Base-by-base conservation (phyloP, 1,140 invertebrate genomes). In the Planococcus citri region DNA sequence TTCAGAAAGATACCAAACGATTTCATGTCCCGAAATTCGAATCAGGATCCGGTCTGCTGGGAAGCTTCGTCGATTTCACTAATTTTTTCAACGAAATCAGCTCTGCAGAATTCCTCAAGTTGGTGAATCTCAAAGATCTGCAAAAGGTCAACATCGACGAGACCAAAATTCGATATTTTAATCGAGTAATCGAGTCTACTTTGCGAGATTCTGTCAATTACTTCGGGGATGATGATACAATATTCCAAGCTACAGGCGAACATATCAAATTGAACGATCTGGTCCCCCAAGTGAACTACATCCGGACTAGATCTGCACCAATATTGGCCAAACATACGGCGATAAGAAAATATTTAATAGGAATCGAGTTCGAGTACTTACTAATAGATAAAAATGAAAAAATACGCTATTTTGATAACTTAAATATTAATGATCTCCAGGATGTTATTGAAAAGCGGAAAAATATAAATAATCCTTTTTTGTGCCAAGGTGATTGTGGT, bases 301-400 rank as follows among this genome's bases (percentile, higher is more conserved):
- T n/a, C 17, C 38, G 8, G 24, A 51, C 8, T 8, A 20, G 9
- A 58, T 25, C 21, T 8, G 9, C 38, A 3, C n/a, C 25, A 58
- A 60, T 70, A 58, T 58, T 70, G 25, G 69, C 69, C 8, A 41
- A 22, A n/a, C 6, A 58, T 20, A 70, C 6, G 58, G 51, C n/a
- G n/a, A n/a, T n/a, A n/a, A n/a, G n/a, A n/a, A n/a, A n/a, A n/a
- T n/a, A n/a, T n/a, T n/a, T n/a, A n/a, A n/a, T n/a, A n/a, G n/a
- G n/a, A n/a, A n/a, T n/a, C n/a, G n/a, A n/a, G n/a, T n/a, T n/a
- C n/a, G n/a, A n/a, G n/a, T n/a, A n/a, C n/a, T n/a, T n/a, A n/a
- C n/a, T n/a, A n/a, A n/a, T n/a, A n/a, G n/a, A n/a, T n/a, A n/a
- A n/a, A n/a, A n/a, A n/a, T n/a, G n/a, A n/a, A n/a, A n/a, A n/a